Evolutionary conservation across 2,797 vertebrate species (phyloP).

Genomic region (Clarias platycephalus): DNA sequence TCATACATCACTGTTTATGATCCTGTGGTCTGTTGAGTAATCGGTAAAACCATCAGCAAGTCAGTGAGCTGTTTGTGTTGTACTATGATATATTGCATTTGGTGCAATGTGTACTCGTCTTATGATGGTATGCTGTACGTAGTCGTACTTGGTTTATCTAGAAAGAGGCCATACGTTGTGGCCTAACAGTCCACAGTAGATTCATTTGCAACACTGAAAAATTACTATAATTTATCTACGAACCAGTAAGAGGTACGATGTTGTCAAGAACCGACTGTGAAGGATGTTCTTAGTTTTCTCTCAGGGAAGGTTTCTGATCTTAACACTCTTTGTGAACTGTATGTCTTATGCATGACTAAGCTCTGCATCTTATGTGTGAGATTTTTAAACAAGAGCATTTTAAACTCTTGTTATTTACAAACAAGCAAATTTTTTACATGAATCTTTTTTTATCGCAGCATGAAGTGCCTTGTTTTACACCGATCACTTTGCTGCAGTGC

Average conservation of each 20-base stretch:
- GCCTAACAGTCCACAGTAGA: neutral
- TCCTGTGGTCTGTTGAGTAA: constrained; percentile 23
- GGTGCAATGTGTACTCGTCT: constrained; percentile 23
- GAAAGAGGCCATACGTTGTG: neutral
- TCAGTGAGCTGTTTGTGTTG: constrained; percentile 15
- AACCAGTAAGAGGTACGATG: constrained; percentile 21
- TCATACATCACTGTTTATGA: neutral
- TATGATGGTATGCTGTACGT: constrained; percentile 22
- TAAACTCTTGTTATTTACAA: constrained; percentile 20
- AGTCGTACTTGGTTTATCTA: neutral
- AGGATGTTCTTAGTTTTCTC: constrained; percentile 9
- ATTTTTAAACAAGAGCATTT: constrained; percentile 24
- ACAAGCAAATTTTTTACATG: constrained; percentile 17
- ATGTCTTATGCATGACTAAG: no score
- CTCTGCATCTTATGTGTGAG: neutral
- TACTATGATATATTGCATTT: constrained; percentile 33
- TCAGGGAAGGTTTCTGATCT: constrained; percentile 39
- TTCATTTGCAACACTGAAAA: neutral
- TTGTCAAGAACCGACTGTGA: constrained; percentile 12
- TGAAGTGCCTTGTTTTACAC: constrained; percentile 55
- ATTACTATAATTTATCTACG: neutral
- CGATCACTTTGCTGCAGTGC: constrained; percentile 29
- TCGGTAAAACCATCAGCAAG: neutral
- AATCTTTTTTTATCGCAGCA: constrained; percentile 35
- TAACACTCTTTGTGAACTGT: constrained; percentile 6